phyloP scores from a whole-genome alignment of 2,888 invertebrate genomes.

The Dynastes hyllus region DNA sequence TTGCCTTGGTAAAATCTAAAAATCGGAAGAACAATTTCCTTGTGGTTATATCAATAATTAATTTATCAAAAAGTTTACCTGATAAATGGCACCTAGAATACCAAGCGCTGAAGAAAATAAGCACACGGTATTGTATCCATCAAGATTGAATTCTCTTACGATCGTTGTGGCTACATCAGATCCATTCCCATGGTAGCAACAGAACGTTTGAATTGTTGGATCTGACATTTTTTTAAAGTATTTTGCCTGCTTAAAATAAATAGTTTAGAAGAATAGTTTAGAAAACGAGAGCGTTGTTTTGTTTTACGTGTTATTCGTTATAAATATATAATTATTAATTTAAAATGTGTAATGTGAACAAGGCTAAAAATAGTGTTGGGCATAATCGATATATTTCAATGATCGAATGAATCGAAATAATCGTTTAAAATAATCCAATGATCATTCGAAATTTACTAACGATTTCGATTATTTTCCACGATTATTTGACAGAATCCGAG shows the following conservation, averaged over 20 bases:
- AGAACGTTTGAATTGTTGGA: conserved; percentile 89
- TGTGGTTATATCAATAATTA: neutral
- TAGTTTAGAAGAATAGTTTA: too few species aligned
- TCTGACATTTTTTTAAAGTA: conserved; percentile 77
- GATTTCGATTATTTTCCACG: too few species aligned
- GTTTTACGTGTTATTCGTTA: too few species aligned
- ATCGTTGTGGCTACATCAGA: conserved; percentile 79
- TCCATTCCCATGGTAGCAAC: conserved; percentile 79
- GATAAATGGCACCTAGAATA: conserved; percentile 84
- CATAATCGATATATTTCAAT: too few species aligned
- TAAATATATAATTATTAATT: too few species aligned
- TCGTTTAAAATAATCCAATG: too few species aligned
- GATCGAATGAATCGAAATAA: too few species aligned
- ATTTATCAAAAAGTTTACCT: conserved; percentile 72
- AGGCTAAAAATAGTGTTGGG: too few species aligned
- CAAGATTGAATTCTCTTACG: conserved; percentile 83
- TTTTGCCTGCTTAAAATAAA: neutral
- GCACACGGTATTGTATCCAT: conserved; percentile 83
- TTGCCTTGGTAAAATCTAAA: conserved; percentile 79
- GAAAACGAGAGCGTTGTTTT: too few species aligned
- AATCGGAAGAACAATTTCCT: conserved; percentile 50
- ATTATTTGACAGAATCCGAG: too few species aligned
- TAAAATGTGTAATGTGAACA: too few species aligned
- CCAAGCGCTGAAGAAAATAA: conserved; percentile 83
- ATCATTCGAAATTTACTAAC: too few species aligned